Evolutionary conservation across 2,888 invertebrate genomes (phyloP).

Genomic region (Drosophila anomalata): DNA sequence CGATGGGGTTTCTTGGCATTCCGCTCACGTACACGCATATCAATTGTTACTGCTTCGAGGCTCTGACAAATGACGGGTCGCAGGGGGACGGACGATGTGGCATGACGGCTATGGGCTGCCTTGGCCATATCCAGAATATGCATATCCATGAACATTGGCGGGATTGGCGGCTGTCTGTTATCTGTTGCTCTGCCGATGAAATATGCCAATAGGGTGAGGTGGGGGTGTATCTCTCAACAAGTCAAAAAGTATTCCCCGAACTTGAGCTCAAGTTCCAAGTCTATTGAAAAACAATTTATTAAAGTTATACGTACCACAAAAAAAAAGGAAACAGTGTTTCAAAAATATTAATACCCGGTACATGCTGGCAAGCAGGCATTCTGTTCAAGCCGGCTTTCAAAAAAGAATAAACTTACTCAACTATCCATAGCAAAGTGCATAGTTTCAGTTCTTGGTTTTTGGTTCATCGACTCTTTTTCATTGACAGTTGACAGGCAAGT

Average conservation of each 20-base stretch:
- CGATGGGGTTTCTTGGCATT: slow-evolving; percentile 38
- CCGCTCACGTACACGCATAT: slow-evolving; percentile 76
- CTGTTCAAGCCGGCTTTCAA: too few relatives aligned
- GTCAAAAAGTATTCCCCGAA: neutral
- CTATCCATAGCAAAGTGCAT: too few relatives aligned
- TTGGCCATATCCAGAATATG: slow-evolving; percentile 26
- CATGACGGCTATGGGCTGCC: slow-evolving; percentile 28
- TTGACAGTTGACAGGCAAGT: slow-evolving; percentile 11
- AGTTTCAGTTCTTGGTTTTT: neutral
- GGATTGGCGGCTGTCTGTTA: slow-evolving; percentile 24
- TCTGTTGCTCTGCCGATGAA: slow-evolving; percentile 7
- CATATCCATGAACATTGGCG: slow-evolving; percentile 15
- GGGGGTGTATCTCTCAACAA: neutral
- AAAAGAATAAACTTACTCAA: too few relatives aligned
- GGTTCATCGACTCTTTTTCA: neutral
- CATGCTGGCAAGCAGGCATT: too few relatives aligned
- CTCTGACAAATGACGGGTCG: slow-evolving; percentile 67
- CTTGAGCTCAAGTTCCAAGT: neutral
- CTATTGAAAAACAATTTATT: neutral
- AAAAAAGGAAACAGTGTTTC: neutral
- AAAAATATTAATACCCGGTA: neutral
- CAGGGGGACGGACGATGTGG: slow-evolving; percentile 34
- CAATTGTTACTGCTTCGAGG: slow-evolving; percentile 75
- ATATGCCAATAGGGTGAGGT: neutral
- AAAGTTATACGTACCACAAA: neutral